Evolutionary conservation across 2,888 invertebrate species (phyloP), one percentile per base, ranked within the genome.

Genomic region (Orchestes rusci): DNA sequence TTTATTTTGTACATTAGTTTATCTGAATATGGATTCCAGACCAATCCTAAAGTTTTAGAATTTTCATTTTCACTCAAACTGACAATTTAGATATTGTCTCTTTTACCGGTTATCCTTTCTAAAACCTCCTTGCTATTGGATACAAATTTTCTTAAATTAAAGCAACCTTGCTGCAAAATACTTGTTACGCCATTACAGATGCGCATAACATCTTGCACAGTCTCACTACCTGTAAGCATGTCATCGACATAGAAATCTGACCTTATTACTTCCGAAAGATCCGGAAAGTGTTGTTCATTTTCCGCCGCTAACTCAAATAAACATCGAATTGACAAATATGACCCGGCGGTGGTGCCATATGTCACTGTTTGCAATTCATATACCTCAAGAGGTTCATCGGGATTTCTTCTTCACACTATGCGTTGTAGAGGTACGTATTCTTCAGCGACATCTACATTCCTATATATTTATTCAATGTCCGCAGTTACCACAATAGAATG

Each of bases 221-320:
- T 27, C 3, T 36, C 17, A 3, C 15, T n/a, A 17, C 43, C 38
- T 8, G 47, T 45, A 2, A 54, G 29, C 3, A 54, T 12, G 29
- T 55, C 49, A 13, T 54, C 53, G 2, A 54, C 45, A 18, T 54
- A n/a, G n/a, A n/a, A n/a, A n/a, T n/a, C n/a, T n/a, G n/a, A n/a
- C n/a, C n/a, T n/a, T n/a, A n/a, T n/a, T n/a, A n/a, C n/a, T n/a
- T n/a, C n/a, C n/a, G n/a, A n/a, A n/a, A n/a, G n/a, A n/a, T n/a
- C n/a, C n/a, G n/a, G n/a, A n/a, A n/a, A n/a, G n/a, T n/a, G n/a
- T n/a, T n/a, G n/a, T n/a, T n/a, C n/a, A n/a, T n/a, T 18, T 36
- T 48, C 41, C 8, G 32, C 38, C 16, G 42, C 47, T n/a, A 52
- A 15, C 33, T 52, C 39, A 2, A 19, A 4, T 5, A 52, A 17